These are phyloP conservation scores for Orussus abietinus DNA, from an alignment of 1,140 invertebrate genomes.

Conservation along the genomic window DNA sequence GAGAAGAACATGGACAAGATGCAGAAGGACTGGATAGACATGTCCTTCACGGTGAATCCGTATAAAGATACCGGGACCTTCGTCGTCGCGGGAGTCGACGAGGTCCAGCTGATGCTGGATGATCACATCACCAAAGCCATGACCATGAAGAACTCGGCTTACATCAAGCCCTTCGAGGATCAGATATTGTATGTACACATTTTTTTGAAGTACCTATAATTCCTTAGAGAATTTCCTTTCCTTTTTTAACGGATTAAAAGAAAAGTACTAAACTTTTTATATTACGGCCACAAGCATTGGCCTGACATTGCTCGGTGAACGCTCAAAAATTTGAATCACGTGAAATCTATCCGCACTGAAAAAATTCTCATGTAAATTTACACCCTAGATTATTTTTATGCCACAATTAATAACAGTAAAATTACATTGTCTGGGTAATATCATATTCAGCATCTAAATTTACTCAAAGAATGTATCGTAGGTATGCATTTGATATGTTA, in stretches of 20 bases:
- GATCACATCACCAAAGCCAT: slow-evolving; percentile 95
- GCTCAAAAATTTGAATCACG: too few relatives aligned
- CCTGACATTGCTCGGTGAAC: too few relatives aligned
- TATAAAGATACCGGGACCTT: slow-evolving; percentile 87
- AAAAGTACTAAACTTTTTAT: too few relatives aligned
- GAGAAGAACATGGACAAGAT: slow-evolving; percentile 88
- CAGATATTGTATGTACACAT: slow-evolving; percentile 61
- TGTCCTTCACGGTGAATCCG: slow-evolving; percentile 72
- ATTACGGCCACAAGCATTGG: too few relatives aligned
- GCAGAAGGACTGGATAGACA: slow-evolving; percentile 84
- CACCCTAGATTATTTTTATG: too few relatives aligned
- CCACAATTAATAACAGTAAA: too few relatives aligned
- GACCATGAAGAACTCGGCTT: slow-evolving; percentile 94
- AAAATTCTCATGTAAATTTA: too few relatives aligned
- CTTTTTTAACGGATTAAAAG: slow-evolving; percentile 1
- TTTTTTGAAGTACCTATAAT: neutral
- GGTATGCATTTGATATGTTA: too few relatives aligned
- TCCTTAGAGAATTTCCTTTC: neutral
- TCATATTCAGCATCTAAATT: too few relatives aligned
- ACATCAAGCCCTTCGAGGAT: slow-evolving; percentile 89
- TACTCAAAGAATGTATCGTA: too few relatives aligned
- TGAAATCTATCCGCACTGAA: too few relatives aligned
- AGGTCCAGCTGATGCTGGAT: slow-evolving; percentile 89
- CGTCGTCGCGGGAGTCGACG: slow-evolving; percentile 85
- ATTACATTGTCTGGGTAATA: too few relatives aligned